Percentiles rank a stretch among this genome's conserved stretches.
These are phyloP conservation scores for Thelaira solivaga DNA, from an alignment of 2,888 invertebrate species.

Conservation along the genomic window DNA sequence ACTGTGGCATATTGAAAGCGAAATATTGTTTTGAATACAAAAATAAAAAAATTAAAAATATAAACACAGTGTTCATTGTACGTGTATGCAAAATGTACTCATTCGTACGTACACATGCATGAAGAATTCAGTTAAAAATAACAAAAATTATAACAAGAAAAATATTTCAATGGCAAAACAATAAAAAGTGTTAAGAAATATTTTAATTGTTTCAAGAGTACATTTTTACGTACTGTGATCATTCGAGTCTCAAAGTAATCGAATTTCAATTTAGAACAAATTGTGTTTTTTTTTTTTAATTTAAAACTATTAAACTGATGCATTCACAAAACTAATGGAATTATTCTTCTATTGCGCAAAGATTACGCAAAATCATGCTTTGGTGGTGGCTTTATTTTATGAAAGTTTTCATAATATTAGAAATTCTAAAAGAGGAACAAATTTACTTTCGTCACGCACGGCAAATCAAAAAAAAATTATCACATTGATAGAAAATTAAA, in stretches of 20 bases:
- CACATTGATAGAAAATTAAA: no score
- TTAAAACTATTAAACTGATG: no score
- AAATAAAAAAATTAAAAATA: not conserved
- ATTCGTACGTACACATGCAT: not conserved
- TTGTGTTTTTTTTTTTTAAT: no score
- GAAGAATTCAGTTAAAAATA: slow-evolving; percentile 29
- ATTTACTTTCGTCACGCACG: no score
- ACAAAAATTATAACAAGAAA: slow-evolving; percentile 34
- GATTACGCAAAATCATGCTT: no score
- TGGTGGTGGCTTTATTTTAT: no score
- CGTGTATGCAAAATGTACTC: not conserved
- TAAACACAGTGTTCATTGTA: not conserved
- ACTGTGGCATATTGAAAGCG: slow-evolving; percentile 31
- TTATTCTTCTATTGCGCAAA: no score
- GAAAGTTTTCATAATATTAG: no score
- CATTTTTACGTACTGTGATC: not conserved
- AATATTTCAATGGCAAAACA: slow-evolving; percentile 59
- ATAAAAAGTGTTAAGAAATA: slow-evolving; percentile 39
- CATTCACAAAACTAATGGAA: no score
- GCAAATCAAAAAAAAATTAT: no score
- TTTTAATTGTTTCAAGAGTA: slow-evolving; percentile 35
- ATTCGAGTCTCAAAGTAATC: not conserved
- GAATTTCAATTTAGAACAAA: not conserved
- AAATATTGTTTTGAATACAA: no score
- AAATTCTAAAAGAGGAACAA: no score